These are phyloP conservation scores for Steinernema feltiae DNA, from an alignment of 1,140 invertebrate species.

Conservation along the genomic window DNA sequence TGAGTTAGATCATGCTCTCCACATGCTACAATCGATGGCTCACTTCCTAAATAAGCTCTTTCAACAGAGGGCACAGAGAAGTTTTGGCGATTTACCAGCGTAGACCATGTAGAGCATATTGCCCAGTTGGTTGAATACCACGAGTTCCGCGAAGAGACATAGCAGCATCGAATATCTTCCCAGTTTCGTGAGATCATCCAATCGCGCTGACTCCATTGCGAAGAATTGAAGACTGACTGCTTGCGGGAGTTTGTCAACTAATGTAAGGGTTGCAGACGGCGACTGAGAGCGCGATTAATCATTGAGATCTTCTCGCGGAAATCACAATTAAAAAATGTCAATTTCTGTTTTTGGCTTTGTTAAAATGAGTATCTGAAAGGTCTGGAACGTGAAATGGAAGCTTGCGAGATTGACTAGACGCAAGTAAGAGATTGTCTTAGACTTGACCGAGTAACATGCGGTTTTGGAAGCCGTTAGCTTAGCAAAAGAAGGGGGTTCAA, in stretches of 20 bases:
- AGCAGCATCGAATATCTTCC: background rate
- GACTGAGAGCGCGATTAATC: too few species aligned
- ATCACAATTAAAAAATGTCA: background rate
- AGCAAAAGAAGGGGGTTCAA: too few species aligned
- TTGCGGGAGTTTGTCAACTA: background rate
- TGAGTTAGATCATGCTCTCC: background rate
- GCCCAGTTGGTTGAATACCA: background rate
- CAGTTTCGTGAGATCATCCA: background rate
- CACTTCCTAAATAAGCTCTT: slow-evolving; percentile 11
- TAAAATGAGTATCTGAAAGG: background rate
- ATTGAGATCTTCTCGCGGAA: background rate
- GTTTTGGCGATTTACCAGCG: slow-evolving; percentile 20
- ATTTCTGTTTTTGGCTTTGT: background rate
- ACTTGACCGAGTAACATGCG: too few species aligned
- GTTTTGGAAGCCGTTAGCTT: too few species aligned
- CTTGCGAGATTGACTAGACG: background rate
- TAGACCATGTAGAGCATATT: slow-evolving; percentile 26
- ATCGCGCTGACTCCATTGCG: background rate
- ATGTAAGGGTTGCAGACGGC: background rate
- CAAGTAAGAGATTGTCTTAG: too few species aligned
- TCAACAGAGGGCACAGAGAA: background rate
- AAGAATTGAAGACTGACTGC: too few species aligned
- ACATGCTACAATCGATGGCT: slow-evolving; percentile 14
- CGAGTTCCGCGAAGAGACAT: background rate
- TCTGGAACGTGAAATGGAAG: background rate